These are phyloP conservation scores for Oscheius sp. DNA, from an alignment of 2,888 invertebrate genomes.

Conservation along the genomic window DNA sequence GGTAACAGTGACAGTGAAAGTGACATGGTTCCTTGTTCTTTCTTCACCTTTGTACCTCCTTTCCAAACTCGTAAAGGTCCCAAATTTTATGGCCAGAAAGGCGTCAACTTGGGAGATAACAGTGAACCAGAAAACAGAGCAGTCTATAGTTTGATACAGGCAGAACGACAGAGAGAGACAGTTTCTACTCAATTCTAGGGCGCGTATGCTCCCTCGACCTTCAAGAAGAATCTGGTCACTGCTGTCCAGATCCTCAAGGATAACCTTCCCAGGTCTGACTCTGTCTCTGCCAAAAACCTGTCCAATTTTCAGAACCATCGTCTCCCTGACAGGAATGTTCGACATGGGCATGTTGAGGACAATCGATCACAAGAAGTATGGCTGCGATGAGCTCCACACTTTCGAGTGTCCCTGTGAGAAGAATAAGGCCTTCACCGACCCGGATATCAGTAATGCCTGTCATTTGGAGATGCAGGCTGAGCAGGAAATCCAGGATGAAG, in stretches of 20 bases:
- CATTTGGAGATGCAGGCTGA: conserved; percentile 59
- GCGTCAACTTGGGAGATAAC: not conserved
- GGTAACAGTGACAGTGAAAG: not conserved
- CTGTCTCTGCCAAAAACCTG: not conserved
- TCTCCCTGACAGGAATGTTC: conserved; percentile 64
- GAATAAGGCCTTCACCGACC: conserved; percentile 54
- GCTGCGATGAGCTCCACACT: conserved; percentile 61
- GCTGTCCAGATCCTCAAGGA: conserved; percentile 60
- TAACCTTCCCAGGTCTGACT: conserved; percentile 53
- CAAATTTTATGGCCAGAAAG: not conserved
- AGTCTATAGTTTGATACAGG: not conserved
- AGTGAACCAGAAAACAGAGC: not conserved
- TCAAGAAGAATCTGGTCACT: conserved; percentile 52
- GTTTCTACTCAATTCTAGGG: conserved; percentile 36
- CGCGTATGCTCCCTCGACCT: conserved; percentile 44
- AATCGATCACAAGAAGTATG: conserved; percentile 57
- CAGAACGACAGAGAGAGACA: not conserved
- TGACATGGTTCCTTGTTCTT: not conserved
- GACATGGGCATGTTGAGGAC: conserved; percentile 62
- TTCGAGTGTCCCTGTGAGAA: conserved; percentile 62
- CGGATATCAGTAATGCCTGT: conserved; percentile 53
- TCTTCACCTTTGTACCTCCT: no score
- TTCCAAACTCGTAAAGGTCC: not conserved
- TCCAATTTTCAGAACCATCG: conserved; percentile 47
- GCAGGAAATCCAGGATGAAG: conserved; percentile 49